phyloP scores from a whole-genome alignment of 2,113 vertebrate genomes.

The Nannospalax galili region DNA sequence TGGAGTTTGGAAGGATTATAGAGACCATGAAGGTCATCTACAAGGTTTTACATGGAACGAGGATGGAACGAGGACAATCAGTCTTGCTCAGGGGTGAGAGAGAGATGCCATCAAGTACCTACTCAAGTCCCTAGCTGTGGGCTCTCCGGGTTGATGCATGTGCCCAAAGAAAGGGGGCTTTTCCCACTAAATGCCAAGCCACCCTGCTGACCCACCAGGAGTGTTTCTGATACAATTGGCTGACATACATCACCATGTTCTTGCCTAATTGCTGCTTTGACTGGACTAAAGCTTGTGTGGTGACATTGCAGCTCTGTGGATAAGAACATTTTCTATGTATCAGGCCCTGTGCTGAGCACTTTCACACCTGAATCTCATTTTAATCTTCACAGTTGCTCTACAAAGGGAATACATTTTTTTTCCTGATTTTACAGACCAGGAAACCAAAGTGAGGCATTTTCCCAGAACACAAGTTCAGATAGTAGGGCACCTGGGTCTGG shows the following conservation, averaged over 20 bases:
- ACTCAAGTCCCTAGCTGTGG: too few relatives aligned
- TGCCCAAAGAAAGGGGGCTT: background rate
- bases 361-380: background rate
- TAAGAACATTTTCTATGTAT: background rate
- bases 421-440: background rate
- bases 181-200: background rate
- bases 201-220: background rate
- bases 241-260: accelerated
- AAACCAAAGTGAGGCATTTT: background rate
- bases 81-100: background rate
- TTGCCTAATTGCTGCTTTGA: background rate
- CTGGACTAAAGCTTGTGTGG: background rate
- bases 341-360: background rate
- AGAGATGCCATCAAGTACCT: background rate
- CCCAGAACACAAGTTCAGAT: background rate
- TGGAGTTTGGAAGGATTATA: background rate
- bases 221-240: background rate
- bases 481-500: background rate
- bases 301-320: background rate
- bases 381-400: background rate
- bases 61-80: background rate
- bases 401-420: background rate
- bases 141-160: background rate
- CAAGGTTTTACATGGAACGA: background rate
- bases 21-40: background rate